Base-by-base conservation (phyloP, 2,888 invertebrate species). In the Rhodophaea formosa region DNA sequence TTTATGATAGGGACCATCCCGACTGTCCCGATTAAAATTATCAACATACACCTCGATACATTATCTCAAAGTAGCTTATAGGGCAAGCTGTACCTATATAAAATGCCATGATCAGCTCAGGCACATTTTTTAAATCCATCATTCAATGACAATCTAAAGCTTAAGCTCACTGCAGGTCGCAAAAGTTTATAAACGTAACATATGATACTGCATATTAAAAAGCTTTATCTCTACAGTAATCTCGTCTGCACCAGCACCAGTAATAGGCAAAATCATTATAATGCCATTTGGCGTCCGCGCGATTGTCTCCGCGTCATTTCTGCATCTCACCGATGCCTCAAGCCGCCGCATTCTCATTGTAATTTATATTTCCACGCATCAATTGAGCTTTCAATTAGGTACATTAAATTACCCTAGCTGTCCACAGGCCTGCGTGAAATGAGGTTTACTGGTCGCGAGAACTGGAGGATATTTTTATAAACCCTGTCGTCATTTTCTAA, bases 251-350 rank as follows among this genome's bases (percentile, higher is more conserved):
- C 42, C 2, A 8, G 1, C 54, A 14, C 14, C 30, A n/a, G 15
- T 55, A 47, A 49, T 56, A 56, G 47, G 47, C 56, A 47, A 47
- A 51, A 56, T 47, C 56, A 56, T 56, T 56, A 80, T 75, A 79
- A 79, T 69, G 63, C 61, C 75, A 79, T 80, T 74, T 78, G 69
- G 57, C 60, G 60, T 43, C 51, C 61, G 56, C 64, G 59, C 70
- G 62, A 77, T 77, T 77, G 77, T 77, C 76, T 74, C 77, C 72
- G 79, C 73, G 63, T 69, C 71, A 80, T 80, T 74, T 74, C 70
- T 69, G 68, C 69, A 79, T 82, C 79, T 77, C 68, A 39, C 15
- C 15, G 46, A 56, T 57, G 56, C 53, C 8, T 30, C 35, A n/a
- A 6, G 45, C 23, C 32, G 6, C 45, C 17, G 52, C 42, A 43